Conservation (phyloP, 2,888 invertebrate species). For the Lamellibrachia satsuma region DNA sequence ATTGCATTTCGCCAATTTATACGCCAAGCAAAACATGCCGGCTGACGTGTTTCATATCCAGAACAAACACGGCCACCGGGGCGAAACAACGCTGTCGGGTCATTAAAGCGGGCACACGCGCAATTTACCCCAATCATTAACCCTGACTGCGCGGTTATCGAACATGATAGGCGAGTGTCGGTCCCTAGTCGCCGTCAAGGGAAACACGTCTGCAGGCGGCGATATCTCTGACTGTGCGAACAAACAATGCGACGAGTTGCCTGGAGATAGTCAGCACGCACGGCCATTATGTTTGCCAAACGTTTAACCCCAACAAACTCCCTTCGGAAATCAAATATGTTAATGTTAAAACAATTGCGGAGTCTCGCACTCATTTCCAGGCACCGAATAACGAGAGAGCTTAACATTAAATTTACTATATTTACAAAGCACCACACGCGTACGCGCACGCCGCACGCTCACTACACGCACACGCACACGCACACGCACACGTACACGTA, state of each 20-base stretch:
- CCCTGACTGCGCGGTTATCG: constrained; percentile 17
- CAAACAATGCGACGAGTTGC: background rate
- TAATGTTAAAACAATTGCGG: background rate
- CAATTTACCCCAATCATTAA: constrained; percentile 13
- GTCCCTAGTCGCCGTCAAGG: background rate
- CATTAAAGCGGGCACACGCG: constrained; percentile 12
- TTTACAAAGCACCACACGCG: background rate
- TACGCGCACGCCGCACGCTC: background rate
- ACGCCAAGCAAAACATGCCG: background rate
- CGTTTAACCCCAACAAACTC: background rate
- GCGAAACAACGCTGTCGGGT: background rate
- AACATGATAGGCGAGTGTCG: background rate
- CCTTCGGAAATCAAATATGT: background rate
- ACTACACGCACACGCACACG: background rate
- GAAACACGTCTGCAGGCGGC: background rate
- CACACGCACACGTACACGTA: background rate
- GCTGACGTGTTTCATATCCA: background rate
- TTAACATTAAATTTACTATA: background rate
- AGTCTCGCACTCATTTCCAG: background rate
- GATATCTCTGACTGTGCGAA: background rate
- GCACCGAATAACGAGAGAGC: background rate
- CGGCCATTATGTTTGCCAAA: background rate
- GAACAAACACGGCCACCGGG: background rate
- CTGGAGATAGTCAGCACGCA: background rate
- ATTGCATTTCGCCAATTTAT: background rate